Conservation (phyloP, 2,797 vertebrate species). For the Ceryle rudis region DNA sequence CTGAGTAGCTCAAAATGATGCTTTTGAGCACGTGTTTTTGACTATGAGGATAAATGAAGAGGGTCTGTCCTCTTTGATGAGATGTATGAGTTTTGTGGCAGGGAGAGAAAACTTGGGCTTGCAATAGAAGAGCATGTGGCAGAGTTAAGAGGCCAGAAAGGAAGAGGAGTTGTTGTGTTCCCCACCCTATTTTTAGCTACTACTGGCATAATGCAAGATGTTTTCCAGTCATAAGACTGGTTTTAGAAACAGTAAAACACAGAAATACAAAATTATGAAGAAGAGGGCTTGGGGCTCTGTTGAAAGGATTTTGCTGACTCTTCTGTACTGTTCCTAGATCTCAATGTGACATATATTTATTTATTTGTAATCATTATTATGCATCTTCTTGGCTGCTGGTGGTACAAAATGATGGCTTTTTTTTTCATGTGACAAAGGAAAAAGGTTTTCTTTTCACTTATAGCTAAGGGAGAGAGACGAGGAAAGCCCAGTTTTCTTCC, state of each 20-base stretch:
- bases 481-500: neutral
- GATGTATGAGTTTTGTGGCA: neutral
- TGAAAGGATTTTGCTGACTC: neutral
- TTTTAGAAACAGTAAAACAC: neutral
- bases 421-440: neutral
- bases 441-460: neutral
- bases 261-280: neutral
- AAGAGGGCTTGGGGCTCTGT: neutral
- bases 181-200: neutral
- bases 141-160: neutral
- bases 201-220: neutral
- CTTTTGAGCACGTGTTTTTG: neutral
- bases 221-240: neutral
- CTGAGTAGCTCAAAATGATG: neutral
- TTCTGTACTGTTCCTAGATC: neutral
- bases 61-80: neutral
- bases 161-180: neutral
- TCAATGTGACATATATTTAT: accelerated
- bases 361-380: neutral
- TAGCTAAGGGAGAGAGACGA: neutral
- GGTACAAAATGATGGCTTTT: neutral
- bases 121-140: neutral
- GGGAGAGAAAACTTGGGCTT: neutral
- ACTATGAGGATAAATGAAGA: neutral
- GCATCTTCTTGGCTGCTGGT: neutral